A percentile compares a stretch with the other conserved stretches of the same genome.
Conservation (phyloP, 2,888 invertebrate species). For the Sturmia bella region DNA sequence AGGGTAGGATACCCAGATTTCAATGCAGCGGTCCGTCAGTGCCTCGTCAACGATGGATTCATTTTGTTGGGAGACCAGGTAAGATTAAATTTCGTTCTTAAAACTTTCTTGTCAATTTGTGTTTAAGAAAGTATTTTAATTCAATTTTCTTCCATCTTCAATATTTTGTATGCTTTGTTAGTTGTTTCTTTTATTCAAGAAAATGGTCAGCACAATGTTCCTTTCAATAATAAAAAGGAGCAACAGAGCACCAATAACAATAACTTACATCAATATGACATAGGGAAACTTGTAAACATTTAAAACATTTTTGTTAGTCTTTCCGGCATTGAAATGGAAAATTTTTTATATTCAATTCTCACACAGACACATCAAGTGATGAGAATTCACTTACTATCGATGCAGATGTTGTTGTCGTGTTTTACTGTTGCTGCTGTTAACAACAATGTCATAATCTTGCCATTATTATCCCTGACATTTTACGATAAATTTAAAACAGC, state of each 20-base stretch:
- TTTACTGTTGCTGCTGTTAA: conserved; percentile 52
- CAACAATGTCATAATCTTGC: conserved; percentile 68
- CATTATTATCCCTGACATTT: conserved; percentile 69
- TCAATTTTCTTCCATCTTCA: conserved; percentile 13
- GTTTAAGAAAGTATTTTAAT: neutral
- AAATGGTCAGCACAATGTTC: conserved; percentile 54
- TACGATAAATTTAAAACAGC: conserved; percentile 63
- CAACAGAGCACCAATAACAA: conserved; percentile 31
- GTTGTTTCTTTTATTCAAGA: neutral
- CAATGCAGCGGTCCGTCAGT: conserved; percentile 88
- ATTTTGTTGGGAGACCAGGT: conserved; percentile 88
- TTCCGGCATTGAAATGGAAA: conserved; percentile 64
- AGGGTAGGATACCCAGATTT: conserved; percentile 93
- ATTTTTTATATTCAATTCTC: conserved; percentile 15
- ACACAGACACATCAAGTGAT: conserved; percentile 15
- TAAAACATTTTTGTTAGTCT: conserved; percentile 57
- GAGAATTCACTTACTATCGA: conserved; percentile 38
- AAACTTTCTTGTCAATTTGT: too few species aligned
- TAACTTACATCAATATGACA: conserved; percentile 29
- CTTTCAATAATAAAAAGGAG: conserved; percentile 21
- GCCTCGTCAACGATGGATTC: conserved; percentile 86
- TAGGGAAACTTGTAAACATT: conserved; percentile 38
- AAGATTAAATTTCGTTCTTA: conserved; percentile 54
- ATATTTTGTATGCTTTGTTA: conserved; percentile 3
- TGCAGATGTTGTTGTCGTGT: conserved; percentile 50